Evolutionary conservation across 2,113 vertebrate species (phyloP), one percentile per base, ranked within the genome.

Genomic region (Sorex fumeus): DNA sequence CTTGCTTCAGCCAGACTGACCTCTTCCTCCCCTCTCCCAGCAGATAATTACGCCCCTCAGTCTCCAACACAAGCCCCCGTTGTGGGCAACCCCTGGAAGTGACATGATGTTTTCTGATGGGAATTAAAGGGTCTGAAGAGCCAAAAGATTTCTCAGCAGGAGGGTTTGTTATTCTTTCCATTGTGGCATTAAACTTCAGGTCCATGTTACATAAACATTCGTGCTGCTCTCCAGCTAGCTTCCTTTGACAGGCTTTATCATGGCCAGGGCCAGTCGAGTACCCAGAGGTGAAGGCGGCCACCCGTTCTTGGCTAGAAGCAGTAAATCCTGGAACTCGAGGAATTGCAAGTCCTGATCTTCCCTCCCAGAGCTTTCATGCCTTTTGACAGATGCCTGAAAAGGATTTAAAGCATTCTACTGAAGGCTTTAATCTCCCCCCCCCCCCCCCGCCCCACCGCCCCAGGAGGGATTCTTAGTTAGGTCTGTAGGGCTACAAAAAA

Each of bases 181-280:
- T 47, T 53, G 84, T 91, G 87, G 92, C 90, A 94, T 94, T 96
- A 93, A 96, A 96, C 66, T 28, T 75, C 9, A 9, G 82, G 84
- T 93, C 95, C 91, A 25, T 71, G 67, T 94, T 94, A 72, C 91
- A 84, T 94, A 94, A 93, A 93, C 87, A 79, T 69, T 50, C 57
- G 32, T 57, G 87, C 81, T 86, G 57, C 36, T 77, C 43, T 74
- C 89, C 89, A 74, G 69, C 78, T 87, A 72, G 84, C 89, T 88
- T 88, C 93, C 81, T 91, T 64, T 88, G 84, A 95, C 78, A 72
- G 87, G 30, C 93, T 74, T 87, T 84, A 82, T 84, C 87, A 53
- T 27, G 47, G 87, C 80, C 91, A 36, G 47, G 62, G 19, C 76
- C 76, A 60, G 28, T 50, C 72, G 10, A 27, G 83, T 69, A 45